Base-by-base conservation (phyloP, 2,113 vertebrate species). In the Colaptes auratus region DNA sequence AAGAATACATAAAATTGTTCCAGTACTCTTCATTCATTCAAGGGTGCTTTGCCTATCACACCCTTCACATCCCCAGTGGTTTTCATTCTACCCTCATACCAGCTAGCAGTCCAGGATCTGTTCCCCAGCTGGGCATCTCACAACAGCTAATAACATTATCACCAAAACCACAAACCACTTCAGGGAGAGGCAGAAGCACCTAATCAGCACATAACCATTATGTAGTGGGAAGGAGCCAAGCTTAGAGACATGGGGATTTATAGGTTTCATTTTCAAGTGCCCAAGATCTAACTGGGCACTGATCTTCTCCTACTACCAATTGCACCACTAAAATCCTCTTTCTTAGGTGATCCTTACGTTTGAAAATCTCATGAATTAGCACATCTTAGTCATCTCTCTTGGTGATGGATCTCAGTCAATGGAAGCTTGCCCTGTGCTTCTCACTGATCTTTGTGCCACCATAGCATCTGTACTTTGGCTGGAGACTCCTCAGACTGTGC, bases 391-490 rank as follows among this genome's bases (percentile, higher is more conserved):
- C 27, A 67, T 19, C 20, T 63, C 21, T 58, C 52, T 4, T 44
- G 1, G 14, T 7, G n/a, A 17, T 7, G 14, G 17, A 67, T 42
- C n/a, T 63, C 2, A 0, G 31, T 9, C 4, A 4, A 14, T 5
- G 82, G 28, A 0, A 2, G 4, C 33, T 58, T 56, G 18, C 8
- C 31, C 60, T 25, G 6, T 48, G 33, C n/a, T 23, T 36, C 6
- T 82, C 66, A 5, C 28, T 74, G 39, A 39, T 10, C 39, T 39
- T 39, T 39, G 39, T 12, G 39, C 39, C 12, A 46, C 56, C 28
- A 17, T 35, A 12, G 12, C 31, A 42, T 18, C 39, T 4, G 0
- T 44, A 9, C 15, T 82, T 66, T 78, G 24, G 35, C 44, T 44
- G 52, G 27, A 78, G 39, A 50, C 48, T 69, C 30, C 30, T 67